Evolutionary conservation across 30 jellyfish, hydroid and myxozoan species (phyloP).

Genomic region (Chironex yamaguchii): DNA sequence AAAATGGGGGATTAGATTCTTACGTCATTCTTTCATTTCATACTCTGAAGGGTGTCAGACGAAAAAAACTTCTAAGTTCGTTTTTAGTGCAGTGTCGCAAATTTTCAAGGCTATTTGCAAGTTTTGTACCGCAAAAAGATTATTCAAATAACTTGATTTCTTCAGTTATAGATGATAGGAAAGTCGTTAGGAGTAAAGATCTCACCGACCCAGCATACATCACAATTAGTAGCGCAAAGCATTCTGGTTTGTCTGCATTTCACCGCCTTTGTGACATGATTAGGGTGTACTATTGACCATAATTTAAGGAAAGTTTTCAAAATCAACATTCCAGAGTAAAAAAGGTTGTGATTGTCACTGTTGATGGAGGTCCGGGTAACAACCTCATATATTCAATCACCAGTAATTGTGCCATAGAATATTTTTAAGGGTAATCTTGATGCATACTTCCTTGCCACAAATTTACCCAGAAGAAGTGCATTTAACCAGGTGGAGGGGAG

Average conservation of each 20-base stretch:
- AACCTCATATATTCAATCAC: conserved; percentile 57
- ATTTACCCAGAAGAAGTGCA: conserved; percentile 76
- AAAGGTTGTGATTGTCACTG: conserved; percentile 56
- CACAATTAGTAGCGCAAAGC: conserved; percentile 54
- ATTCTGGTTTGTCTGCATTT: conserved; percentile 55
- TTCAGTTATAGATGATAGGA: conserved; percentile 56
- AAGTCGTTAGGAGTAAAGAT: conserved; percentile 56
- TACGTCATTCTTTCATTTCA: too few species aligned
- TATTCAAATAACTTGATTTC: conserved; percentile 19
- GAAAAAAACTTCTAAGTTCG: too few species aligned
- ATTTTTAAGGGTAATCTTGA: conserved; percentile 57
- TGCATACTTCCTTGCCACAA: conserved; percentile 78
- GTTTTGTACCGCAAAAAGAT: too few species aligned
- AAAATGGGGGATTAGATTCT: too few species aligned
- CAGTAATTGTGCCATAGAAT: conserved; percentile 70
- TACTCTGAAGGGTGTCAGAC: too few species aligned
- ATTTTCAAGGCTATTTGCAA: too few species aligned
- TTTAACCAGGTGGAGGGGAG: too few species aligned
- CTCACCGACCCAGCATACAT: conserved; percentile 62
- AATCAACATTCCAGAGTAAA: conserved; percentile 14
- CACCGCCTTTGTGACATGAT: conserved; percentile 61
- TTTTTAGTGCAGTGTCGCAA: too few species aligned
- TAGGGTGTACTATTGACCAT: conserved; percentile 44
- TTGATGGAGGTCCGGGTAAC: conserved; percentile 69
- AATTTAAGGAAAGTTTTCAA: conserved; percentile 44